Percentiles rank a stretch among this genome's conserved stretches.
Conservation (phyloP, 2,797 vertebrate genomes). For the Muscicapa striata region DNA sequence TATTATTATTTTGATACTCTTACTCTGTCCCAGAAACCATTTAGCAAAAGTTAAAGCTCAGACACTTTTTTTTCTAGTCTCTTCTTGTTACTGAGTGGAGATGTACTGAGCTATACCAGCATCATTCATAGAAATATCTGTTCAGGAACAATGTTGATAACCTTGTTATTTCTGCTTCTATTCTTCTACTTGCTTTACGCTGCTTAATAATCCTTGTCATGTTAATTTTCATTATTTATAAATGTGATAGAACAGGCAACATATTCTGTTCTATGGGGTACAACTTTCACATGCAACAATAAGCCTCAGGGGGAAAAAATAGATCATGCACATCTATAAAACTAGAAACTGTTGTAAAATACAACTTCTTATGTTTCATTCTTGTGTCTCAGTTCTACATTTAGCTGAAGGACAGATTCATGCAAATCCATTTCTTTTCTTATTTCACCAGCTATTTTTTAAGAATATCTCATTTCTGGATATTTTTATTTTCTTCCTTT, state of each 20-base stretch:
- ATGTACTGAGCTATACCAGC: not conserved
- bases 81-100: not conserved
- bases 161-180: slow-evolving; percentile 26
- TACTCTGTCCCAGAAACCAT: not conserved
- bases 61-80: not conserved
- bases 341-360: not conserved
- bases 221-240: slow-evolving; percentile 31
- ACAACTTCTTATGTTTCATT: not conserved
- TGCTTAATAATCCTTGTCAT: slow-evolving; percentile 20
- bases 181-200: not conserved
- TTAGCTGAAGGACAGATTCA: not conserved
- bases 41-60: not conserved
- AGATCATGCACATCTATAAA: not conserved
- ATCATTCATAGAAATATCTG: slow-evolving; percentile 14
- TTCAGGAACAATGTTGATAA: not conserved
- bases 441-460: not conserved
- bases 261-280: not conserved
- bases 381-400: not conserved
- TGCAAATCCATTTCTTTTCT: not conserved
- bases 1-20: not conserved
- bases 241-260: not conserved
- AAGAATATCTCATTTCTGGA: not conserved
- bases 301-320: not conserved
- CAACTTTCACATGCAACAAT: not conserved
- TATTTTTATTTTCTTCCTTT: not conserved